Percentiles rank a stretch among this genome's conserved stretches.
Conservation (phyloP, 1,140 invertebrate species). For the Rhagoletis pomonella region DNA sequence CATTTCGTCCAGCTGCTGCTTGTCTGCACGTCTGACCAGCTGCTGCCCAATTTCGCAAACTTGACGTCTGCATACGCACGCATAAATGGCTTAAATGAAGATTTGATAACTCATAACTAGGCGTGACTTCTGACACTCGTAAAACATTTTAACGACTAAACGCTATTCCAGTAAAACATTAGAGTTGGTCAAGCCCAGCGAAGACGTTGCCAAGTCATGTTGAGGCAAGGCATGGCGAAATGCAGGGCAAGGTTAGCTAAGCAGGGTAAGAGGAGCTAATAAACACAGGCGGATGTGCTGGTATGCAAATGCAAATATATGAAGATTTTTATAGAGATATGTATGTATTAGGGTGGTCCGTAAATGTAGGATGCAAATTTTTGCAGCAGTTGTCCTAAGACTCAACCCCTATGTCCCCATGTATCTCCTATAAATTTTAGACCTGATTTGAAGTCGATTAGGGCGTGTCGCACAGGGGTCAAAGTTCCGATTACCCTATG, state of each 20-base stretch:
- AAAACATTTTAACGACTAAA: slow-evolving; percentile 58
- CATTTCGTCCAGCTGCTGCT: background rate
- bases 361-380: background rate
- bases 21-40: too few species aligned
- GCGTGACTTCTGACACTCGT: slow-evolving; percentile 64
- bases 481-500: too few species aligned
- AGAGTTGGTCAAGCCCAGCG: background rate
- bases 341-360: background rate
- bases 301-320: too few species aligned
- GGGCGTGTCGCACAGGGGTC: too few species aligned
- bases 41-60: slow-evolving; percentile 5
- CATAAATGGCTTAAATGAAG: slow-evolving; percentile 57
- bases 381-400: too few species aligned
- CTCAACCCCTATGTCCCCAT: too few species aligned
- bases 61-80: slow-evolving; percentile 51
- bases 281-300: too few species aligned
- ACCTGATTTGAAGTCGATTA: too few species aligned
- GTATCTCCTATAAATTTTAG: too few species aligned
- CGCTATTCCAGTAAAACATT: slow-evolving; percentile 27
- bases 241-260: too few species aligned
- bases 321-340: background rate
- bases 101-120: slow-evolving; percentile 71
- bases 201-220: background rate
- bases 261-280: too few species aligned
- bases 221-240: background rate